Evolutionary conservation across 2,797 vertebrate genomes (phyloP).

Genomic region (Ctenochaetus hawaiiensis): DNA sequence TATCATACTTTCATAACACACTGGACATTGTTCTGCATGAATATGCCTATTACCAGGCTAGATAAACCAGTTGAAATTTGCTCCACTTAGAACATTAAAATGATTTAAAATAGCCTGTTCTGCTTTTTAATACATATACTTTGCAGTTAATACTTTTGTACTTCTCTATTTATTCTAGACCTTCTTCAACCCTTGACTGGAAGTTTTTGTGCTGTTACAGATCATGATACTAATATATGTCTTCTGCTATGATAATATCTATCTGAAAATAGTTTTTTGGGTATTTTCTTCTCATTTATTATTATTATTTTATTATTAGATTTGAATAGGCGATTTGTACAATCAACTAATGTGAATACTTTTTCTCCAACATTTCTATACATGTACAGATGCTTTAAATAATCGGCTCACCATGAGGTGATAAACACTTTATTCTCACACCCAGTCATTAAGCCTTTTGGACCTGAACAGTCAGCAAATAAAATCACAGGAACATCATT

Average conservation of each 20-base stretch:
- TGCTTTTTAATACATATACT: not conserved
- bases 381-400: not conserved
- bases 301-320: not conserved
- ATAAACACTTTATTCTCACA: slow-evolving; percentile 39
- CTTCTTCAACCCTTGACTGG: too few species aligned
- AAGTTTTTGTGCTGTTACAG: too few species aligned
- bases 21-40: not conserved
- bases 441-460: slow-evolving; percentile 17
- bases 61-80: not conserved
- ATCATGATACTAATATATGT: too few species aligned
- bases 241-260: too few species aligned
- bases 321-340: not conserved
- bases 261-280: too few species aligned
- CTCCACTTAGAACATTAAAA: not conserved
- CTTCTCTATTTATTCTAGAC: not conserved
- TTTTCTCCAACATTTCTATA: not conserved
- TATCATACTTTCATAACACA: not conserved
- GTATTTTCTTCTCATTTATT: too few species aligned
- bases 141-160: not conserved
- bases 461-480: slow-evolving; percentile 40
- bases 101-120: not conserved
- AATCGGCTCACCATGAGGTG: slow-evolving; percentile 7
- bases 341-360: not conserved
- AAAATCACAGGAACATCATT: slow-evolving; percentile 42
- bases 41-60: not conserved